Evolutionary conservation across 2,797 vertebrate genomes (phyloP), one percentile per base, ranked within the genome.

Genomic region (Coluber constrictor): DNA sequence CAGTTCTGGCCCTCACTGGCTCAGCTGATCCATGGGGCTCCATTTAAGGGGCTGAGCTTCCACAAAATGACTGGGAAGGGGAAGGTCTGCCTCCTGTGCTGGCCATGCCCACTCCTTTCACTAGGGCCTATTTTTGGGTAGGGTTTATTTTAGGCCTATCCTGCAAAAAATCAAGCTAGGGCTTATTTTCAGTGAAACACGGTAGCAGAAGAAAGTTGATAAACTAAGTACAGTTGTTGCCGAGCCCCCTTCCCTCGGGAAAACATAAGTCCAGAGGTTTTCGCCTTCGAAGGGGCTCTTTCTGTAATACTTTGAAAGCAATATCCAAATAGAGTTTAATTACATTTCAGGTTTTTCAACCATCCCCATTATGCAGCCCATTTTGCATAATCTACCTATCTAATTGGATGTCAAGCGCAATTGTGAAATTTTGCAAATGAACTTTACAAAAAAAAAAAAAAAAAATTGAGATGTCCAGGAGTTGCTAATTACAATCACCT

Each of bases 391-490:
- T 47, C 43, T 93, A 1, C 13, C 92, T 86, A 32, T 16, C 47
- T 54, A 93, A 89, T 54, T 93, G 3, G 1, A 16, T 3, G 0
- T 55, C 0, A 0, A 83, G 10, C 51, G 27, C n/a, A 23, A 29
- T 56, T 12, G 51, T 91, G 88, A 29, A 92, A 4, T 3, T 92
- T 93, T 89, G 0, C 70, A 94, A 88, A 1, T 27, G 88, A 37
- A 90, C 95, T 94, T 70, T 60, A 1, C 88, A n/a, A 94, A 37
- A 51, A 47, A 6, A 47, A 47, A 47, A 47, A 47, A 47, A 47
- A 47, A 94, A 90, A 90, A 93, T 11, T 51, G 2, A 29, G 29
- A 91, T 70, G 5, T 37, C 92, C 95, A 93, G 0, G 91, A 93
- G 83, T 88, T 27, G 47, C 0, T 0, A 4, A 47, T 90, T 94